A percentile compares a stretch with the other conserved stretches of the same genome.
Conservation (phyloP, 2,888 invertebrate species). For the Colostygia pectinataria region DNA sequence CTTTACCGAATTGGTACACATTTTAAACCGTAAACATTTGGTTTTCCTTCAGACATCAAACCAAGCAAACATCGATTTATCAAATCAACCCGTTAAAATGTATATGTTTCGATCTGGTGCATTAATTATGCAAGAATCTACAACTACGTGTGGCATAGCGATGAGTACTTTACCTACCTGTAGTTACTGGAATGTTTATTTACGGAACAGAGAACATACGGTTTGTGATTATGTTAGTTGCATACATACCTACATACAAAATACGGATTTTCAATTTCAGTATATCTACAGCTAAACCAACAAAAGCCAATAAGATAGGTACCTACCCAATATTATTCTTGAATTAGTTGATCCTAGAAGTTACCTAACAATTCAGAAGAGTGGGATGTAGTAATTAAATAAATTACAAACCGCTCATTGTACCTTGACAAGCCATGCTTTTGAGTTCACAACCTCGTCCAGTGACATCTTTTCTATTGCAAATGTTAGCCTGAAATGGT, state of each 20-base stretch:
- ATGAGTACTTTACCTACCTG: too few species aligned
- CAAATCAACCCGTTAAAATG: conserved; percentile 45
- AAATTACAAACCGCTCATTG: conserved; percentile 32
- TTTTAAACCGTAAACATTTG: too few species aligned
- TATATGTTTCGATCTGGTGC: conserved; percentile 45
- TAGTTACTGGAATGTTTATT: conserved; percentile 19
- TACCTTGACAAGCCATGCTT: conserved; percentile 80
- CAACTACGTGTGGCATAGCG: conserved; percentile 19
- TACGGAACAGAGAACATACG: conserved; percentile 23
- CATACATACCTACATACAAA: neutral
- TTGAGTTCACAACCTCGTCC: conserved; percentile 77
- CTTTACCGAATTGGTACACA: too few species aligned
- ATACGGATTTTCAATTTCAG: conserved; percentile 2
- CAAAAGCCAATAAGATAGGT: too few species aligned
- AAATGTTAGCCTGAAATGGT: conserved; percentile 51
- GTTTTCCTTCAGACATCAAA: neutral
- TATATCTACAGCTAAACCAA: too few species aligned
- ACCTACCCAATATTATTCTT: neutral
- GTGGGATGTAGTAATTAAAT: conserved; percentile 11
- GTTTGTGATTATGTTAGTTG: neutral
- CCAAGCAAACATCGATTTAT: conserved; percentile 34
- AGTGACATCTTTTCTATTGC: conserved; percentile 62
- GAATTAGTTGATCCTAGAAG: neutral
- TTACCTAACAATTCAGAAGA: conserved; percentile 5
- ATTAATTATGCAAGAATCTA: conserved; percentile 36